phyloP scores from a whole-genome alignment of 2,888 invertebrate genomes.

The Lycophotia porphyrea region DNA sequence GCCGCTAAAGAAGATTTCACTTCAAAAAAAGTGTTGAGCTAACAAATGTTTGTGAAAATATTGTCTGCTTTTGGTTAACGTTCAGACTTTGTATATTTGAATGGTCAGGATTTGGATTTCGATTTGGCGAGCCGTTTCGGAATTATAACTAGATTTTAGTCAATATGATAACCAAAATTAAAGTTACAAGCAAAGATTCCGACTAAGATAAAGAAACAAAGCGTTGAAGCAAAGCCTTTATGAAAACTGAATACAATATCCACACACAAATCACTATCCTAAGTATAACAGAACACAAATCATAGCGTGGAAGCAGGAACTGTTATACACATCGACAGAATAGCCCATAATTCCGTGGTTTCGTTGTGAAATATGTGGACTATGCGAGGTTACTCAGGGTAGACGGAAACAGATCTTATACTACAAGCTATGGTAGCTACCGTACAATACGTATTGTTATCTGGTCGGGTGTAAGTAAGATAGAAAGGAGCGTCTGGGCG shows the following conservation, averaged over 20 bases:
- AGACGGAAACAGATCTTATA: conserved; percentile 30
- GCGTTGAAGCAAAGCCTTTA: background rate
- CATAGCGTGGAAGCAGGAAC: conserved; percentile 36
- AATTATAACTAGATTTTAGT: background rate
- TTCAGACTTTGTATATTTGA: background rate
- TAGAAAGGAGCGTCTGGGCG: conserved; percentile 10
- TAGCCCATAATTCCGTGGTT: conserved; percentile 39
- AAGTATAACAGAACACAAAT: conserved; percentile 36
- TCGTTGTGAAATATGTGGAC: conserved; percentile 19
- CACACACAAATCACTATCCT: conserved; percentile 1
- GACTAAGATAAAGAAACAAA: background rate
- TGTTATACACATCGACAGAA: conserved; percentile 6
- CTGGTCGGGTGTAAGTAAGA: conserved; percentile 14
- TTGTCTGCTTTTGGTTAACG: background rate
- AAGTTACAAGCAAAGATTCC: background rate
- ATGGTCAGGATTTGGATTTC: no score
- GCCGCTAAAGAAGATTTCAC: no score
- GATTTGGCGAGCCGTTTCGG: background rate
- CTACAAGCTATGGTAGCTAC: conserved; percentile 11
- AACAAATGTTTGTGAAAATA: background rate
- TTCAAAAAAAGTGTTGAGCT: no score
- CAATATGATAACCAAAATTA: background rate
- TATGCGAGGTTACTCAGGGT: conserved; percentile 5
- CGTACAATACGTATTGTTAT: conserved; percentile 41
- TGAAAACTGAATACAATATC: conserved; percentile 18